Percentiles rank a stretch among this genome's conserved stretches.
Conservation (phyloP, 2,113 vertebrate species). For the Corydoras maculifer region DNA sequence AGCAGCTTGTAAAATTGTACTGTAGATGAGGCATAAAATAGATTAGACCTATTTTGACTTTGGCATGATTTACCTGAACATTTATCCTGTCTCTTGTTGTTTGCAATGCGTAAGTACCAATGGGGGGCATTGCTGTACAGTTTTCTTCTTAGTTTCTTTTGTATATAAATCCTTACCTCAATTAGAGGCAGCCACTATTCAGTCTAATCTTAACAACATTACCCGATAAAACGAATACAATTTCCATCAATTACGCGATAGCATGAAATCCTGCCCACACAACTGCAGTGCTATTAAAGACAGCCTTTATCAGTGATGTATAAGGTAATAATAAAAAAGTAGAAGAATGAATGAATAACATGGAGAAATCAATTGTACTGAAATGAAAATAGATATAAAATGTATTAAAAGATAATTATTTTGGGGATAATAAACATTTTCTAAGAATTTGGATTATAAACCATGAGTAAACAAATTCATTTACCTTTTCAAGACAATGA, state of each 20-base stretch:
- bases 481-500: no score
- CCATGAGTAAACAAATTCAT: no score
- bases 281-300: conserved; percentile 9
- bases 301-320: background rate
- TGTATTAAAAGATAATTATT: no score
- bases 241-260: conserved; percentile 42
- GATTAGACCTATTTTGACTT: no score
- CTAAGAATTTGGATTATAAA: no score
- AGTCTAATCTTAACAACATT: conserved; percentile 50
- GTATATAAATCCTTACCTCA: conserved; percentile 34
- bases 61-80: no score
- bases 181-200: conserved; percentile 53
- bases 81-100: background rate
- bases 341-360: conserved; percentile 10
- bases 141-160: background rate
- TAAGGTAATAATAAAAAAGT: background rate
- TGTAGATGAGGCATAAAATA: no score
- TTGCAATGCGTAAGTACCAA: background rate
- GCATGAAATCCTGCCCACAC: conserved; percentile 42
- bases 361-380: no score
- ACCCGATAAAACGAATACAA: conserved; percentile 42
- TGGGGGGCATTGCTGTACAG: background rate
- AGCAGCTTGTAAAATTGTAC: no score
- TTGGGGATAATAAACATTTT: no score
- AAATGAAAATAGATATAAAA: no score